Evolutionary conservation across 1,140 invertebrate genomes (phyloP).

Genomic region (Calliphora vicina): DNA sequence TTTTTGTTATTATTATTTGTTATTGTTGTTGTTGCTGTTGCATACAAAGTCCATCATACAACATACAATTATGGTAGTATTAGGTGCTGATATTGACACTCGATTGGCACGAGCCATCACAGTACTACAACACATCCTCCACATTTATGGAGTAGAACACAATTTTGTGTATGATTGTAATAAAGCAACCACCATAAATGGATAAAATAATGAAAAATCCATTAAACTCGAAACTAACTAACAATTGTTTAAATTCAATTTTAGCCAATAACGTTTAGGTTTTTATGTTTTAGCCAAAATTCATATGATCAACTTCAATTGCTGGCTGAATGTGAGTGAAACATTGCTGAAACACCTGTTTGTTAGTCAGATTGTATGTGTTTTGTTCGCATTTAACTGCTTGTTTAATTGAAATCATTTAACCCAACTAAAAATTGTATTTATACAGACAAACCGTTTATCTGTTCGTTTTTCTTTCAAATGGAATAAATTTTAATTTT

Average conservation of each 20-base stretch:
- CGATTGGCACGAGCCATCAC: constrained; percentile 33
- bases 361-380: neutral
- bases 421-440: neutral
- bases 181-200: constrained; percentile 8
- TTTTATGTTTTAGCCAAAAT: neutral
- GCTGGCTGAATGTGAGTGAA: too few species aligned
- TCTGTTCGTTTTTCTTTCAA: constrained; percentile 2
- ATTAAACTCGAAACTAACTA: neutral
- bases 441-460: neutral
- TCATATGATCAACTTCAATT: neutral
- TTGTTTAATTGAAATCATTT: constrained; percentile 34
- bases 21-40: neutral
- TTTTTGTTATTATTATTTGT: neutral
- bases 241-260: constrained; percentile 10
- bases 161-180: neutral
- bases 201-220: neutral
- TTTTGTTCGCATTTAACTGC: neutral
- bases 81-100: constrained; percentile 34
- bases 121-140: neutral
- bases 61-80: constrained; percentile 21
- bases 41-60: neutral
- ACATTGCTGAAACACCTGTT: constrained; percentile 28
- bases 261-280: neutral
- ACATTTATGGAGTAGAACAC: neutral
- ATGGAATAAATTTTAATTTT: constrained; percentile 32